phyloP scores from a whole-genome alignment of 2,888 invertebrate species.

The Dyspetes luteomarginatus region DNA sequence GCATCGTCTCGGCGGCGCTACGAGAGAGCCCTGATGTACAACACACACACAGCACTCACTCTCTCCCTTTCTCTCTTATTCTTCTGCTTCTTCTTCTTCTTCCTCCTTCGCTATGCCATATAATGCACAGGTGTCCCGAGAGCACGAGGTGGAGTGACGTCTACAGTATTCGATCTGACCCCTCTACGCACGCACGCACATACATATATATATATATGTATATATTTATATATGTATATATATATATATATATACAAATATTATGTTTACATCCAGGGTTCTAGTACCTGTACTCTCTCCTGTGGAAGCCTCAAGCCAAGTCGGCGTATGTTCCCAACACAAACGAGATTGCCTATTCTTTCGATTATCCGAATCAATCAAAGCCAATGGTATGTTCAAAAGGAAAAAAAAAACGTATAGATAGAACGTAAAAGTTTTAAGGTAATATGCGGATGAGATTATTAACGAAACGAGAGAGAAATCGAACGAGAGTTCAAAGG shows the following conservation, averaged over 20 bases:
- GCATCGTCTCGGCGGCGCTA: conserved; percentile 6
- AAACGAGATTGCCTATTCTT: conserved; percentile 11
- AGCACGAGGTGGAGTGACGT: conserved; percentile 46
- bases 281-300: background rate
- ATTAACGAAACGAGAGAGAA: conserved; percentile 16
- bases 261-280: background rate
- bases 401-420: background rate
- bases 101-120: conserved; percentile 4
- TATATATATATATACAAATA: background rate
- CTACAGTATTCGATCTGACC: conserved; percentile 46
- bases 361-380: conserved; percentile 39
- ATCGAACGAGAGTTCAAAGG: conserved; percentile 7
- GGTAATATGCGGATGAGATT: background rate
- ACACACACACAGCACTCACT: conserved; percentile 42
- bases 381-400: background rate
- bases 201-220: background rate
- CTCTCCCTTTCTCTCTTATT: conserved; percentile 58
- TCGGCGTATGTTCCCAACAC: background rate
- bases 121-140: conserved; percentile 50
- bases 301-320: background rate
- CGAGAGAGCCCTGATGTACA: conserved; percentile 35
- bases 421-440: background rate
- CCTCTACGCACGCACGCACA: background rate
- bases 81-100: conserved; percentile 35
- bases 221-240: background rate